A percentile compares a stretch with the other conserved stretches of the same genome.
Conservation (phyloP, 2,888 invertebrate genomes). For the Limnephilus marmoratus region DNA sequence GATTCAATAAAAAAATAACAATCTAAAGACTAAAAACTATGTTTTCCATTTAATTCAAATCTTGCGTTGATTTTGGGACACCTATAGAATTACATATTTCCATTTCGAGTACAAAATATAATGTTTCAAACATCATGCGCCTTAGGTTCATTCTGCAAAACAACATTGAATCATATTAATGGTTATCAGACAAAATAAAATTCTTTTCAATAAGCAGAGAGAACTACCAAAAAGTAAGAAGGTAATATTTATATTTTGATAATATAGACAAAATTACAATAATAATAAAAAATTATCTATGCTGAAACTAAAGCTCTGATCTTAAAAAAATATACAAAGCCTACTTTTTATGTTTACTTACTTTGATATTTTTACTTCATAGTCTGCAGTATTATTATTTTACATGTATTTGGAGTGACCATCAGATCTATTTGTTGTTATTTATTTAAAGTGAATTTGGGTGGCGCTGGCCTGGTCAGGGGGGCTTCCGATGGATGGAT, state of each 20-base stretch:
- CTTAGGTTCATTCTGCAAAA: background rate
- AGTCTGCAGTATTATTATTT: background rate
- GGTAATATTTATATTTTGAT: background rate
- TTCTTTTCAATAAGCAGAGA: background rate
- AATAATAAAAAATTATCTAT: background rate
- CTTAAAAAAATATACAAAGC: background rate
- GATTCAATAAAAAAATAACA: no score
- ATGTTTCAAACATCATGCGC: background rate
- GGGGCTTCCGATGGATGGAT: conserved; percentile 76
- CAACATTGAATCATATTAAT: background rate
- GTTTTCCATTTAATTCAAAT: no score
- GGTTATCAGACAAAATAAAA: background rate
- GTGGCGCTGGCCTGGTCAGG: conserved; percentile 82
- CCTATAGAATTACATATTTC: background rate
- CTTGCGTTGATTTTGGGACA: no score
- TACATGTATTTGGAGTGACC: background rate
- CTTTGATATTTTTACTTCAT: background rate
- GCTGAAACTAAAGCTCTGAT: background rate
- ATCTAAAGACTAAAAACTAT: no score
- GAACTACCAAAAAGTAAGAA: background rate
- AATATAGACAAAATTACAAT: background rate
- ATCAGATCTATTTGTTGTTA: background rate
- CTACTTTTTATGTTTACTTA: background rate
- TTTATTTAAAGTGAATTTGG: conserved; percentile 72
- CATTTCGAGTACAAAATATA: background rate